Percentiles rank a stretch among this genome's conserved stretches.
phyloP scores from a whole-genome alignment of 1,140 invertebrate genomes.

The Drosophila rhopaloa region DNA sequence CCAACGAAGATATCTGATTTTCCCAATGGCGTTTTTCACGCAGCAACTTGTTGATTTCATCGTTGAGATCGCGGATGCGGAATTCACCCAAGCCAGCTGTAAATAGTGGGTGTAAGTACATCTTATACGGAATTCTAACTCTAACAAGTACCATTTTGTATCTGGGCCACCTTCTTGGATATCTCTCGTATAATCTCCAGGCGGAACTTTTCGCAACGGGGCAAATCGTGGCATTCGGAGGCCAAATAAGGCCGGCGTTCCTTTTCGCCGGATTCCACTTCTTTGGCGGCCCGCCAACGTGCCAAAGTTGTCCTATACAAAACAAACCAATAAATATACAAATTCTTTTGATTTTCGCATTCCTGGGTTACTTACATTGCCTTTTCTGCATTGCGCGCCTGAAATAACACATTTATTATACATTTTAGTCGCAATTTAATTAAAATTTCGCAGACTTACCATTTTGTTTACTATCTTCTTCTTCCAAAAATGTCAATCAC shows the following conservation, averaged over 20 bases:
- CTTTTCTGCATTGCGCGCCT: constrained; percentile 93
- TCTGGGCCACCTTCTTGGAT: constrained; percentile 99
- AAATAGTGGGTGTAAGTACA: not conserved
- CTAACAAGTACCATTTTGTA: constrained; percentile 93
- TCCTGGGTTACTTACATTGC: constrained; percentile 90
- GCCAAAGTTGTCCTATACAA: constrained; percentile 95
- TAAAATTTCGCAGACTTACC: constrained; percentile 51
- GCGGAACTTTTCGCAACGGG: constrained; percentile 97
- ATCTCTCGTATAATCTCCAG: constrained; percentile 98
- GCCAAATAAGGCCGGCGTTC: constrained; percentile 96
- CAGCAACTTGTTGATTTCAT: constrained; percentile 99
- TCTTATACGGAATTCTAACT: rapidly evolving
- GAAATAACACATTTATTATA: constrained; percentile 18
- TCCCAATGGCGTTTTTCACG: constrained; percentile 99
- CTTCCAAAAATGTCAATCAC: not conserved
- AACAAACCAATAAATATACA: not conserved
- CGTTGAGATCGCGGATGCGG: constrained; percentile 98
- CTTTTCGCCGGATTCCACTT: constrained; percentile 92
- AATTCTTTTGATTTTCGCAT: not conserved
- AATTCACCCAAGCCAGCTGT: constrained; percentile 98
- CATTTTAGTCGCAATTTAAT: constrained; percentile 10
- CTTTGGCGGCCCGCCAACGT: constrained; percentile 96
- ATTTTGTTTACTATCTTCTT: constrained; percentile 60
- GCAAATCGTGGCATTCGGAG: constrained; percentile 95
- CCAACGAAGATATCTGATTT: constrained; percentile 96